Percentiles rank a stretch among this genome's conserved stretches.
Conservation (phyloP, 2,888 invertebrate genomes). For the Gymnosoma rotundatum region DNA sequence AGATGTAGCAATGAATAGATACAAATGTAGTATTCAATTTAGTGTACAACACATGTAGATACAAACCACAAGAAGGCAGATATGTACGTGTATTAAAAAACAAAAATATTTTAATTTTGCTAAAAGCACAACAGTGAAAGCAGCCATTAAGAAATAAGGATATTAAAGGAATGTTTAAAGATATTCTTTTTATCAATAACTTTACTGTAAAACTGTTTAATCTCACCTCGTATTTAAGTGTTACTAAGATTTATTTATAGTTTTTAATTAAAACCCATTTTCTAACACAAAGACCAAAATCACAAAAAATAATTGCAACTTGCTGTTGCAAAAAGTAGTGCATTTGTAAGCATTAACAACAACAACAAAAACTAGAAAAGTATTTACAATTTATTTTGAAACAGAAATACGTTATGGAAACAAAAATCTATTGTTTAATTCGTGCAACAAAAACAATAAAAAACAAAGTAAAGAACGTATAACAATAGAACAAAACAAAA, state of each 20-base stretch:
- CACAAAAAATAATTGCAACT: conserved; percentile 40
- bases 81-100: conserved; percentile 14
- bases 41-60: conserved; percentile 22
- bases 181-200: background rate
- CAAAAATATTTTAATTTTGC: conserved; percentile 42
- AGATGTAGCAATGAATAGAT: conserved; percentile 32
- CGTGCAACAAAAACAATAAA: conserved; percentile 3
- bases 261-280: conserved; percentile 63
- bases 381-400: background rate
- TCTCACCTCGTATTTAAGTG: conserved; percentile 1
- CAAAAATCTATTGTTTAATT: conserved; percentile 50
- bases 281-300: conserved; percentile 45
- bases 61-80: conserved; percentile 9
- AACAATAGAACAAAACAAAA: conserved; percentile 48
- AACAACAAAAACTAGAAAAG: no score
- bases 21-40: conserved; percentile 43
- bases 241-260: conserved; percentile 51
- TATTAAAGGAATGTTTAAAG: background rate
- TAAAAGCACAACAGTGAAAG: conserved; percentile 38
- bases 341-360: conserved; percentile 33
- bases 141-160: conserved; percentile 11
- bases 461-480: background rate
- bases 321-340: conserved; percentile 40
- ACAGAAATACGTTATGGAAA: conserved; percentile 21
- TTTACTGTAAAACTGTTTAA: background rate